Evolutionary conservation across 2,888 invertebrate genomes (phyloP), one percentile per base, ranked within the genome.

Genomic region (Ormyrus nitidulus): DNA sequence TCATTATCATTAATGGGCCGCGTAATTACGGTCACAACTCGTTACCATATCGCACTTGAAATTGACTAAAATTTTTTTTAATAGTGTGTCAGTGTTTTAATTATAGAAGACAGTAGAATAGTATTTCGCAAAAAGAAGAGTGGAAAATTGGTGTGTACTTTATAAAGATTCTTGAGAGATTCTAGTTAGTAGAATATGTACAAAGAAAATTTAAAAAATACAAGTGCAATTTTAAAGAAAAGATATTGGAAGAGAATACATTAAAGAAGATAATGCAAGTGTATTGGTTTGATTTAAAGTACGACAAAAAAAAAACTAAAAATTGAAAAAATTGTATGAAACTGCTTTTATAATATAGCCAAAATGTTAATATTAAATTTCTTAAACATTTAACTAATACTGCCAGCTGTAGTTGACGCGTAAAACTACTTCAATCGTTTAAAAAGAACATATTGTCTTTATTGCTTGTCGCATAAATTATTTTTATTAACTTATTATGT

Each of bases 381-480:
- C 59, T 48, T 51, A 66, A n/a, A 61, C 10, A 68, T 71, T 66
- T 62, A 64, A 68, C 8, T 79, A 64, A 72, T 74, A 70, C 53
- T 84, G 84, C 84, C 84, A 85, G 85, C 85, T 84, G 84, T 85
- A 83, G 83, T 74, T 70, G 58, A 71, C 74, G 61, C 58, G 72
- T 65, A 44, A n/a, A 44, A 58, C 69, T 70, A 65, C 64, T 74
- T 68, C 49, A n/a, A 48, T 66, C 54, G 5, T 49, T 69, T 54
- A 68, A 69, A 56, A 7, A 61, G 70, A 77, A 62, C 46, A 87
- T 88, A 88, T 88, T 88, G 87, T 87, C 86, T 84, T 85, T 87
- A 89, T 89, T 89, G 87, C 87, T 87, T 88, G 85, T 85, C 85
- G 86, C 86, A 86, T 84, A 85, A 82, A 84, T 82, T 81, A 83